phyloP scores from a whole-genome alignment of 2,888 invertebrate species.

The Octodonta nipae region DNA sequence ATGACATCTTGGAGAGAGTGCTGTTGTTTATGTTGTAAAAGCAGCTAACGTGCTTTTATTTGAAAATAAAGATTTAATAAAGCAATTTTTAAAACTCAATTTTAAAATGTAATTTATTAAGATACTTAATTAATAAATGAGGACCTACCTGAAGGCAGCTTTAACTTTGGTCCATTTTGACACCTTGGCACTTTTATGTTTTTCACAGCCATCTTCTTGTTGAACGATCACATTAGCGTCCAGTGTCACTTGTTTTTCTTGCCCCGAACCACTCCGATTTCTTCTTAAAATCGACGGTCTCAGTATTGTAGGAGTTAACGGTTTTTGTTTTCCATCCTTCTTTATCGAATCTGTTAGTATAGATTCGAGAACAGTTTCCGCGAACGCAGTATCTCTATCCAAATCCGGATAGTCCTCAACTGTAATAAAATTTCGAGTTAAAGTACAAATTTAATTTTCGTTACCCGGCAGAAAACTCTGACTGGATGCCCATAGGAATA shows the following conservation, averaged over 20 bases:
- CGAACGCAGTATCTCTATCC: conserved; percentile 49
- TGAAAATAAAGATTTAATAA: too few species aligned
- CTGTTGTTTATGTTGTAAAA: too few species aligned
- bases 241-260: conserved; percentile 21
- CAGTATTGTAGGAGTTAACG: conserved; percentile 21
- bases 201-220: conserved; percentile 8
- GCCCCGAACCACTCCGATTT: conserved; percentile 47
- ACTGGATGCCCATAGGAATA: too few species aligned
- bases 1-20: too few species aligned
- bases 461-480: too few species aligned
- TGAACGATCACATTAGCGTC: conserved; percentile 11
- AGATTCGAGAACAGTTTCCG: conserved; percentile 49
- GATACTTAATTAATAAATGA: too few species aligned
- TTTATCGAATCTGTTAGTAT: conserved; percentile 39
- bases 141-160: conserved; percentile 59
- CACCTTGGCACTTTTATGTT: conserved; percentile 42
- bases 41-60: too few species aligned
- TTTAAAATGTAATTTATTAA: too few species aligned
- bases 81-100: too few species aligned
- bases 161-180: conserved; percentile 85
- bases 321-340: conserved; percentile 23
- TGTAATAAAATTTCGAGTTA: too few species aligned
- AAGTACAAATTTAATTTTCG: too few species aligned
- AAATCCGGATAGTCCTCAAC: too few species aligned
- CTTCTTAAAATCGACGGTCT: conserved; percentile 43